These are phyloP conservation scores for Erpobdella octoculata DNA, from an alignment of 2,888 invertebrate species.

Conservation along the genomic window DNA sequence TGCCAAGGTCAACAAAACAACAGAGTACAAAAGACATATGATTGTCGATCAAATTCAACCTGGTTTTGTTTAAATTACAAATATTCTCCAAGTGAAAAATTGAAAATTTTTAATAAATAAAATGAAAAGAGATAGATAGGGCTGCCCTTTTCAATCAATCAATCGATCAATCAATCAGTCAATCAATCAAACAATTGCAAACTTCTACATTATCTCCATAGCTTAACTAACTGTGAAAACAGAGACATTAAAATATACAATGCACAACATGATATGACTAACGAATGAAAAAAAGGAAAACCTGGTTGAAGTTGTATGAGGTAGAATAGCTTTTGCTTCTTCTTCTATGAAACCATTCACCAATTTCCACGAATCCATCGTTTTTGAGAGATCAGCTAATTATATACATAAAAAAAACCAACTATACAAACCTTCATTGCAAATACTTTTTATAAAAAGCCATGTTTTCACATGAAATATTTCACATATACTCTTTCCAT, in stretches of 20 bases:
- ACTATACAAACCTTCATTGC: too few species aligned
- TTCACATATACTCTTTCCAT: too few species aligned
- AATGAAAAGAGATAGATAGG: not conserved
- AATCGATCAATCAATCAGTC: not conserved
- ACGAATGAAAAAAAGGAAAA: not conserved
- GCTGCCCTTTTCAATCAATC: not conserved
- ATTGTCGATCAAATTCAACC: constrained; percentile 82
- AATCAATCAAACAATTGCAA: not conserved
- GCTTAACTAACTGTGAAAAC: not conserved
- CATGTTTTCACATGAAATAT: too few species aligned
- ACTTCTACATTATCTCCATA: not conserved
- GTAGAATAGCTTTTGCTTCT: constrained; percentile 76
- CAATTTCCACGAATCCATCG: constrained; percentile 71
- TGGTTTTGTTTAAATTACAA: too few species aligned
- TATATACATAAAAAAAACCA: too few species aligned
- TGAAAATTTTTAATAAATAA: not conserved
- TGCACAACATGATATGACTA: too few species aligned
- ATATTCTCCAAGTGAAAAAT: not conserved
- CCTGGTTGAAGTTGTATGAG: constrained; percentile 67
- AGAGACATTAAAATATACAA: too few species aligned
- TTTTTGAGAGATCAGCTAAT: not conserved
- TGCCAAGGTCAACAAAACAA: constrained; percentile 75
- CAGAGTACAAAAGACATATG: constrained; percentile 80
- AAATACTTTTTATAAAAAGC: too few species aligned
- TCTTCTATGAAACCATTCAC: constrained; percentile 89